phyloP scores from a whole-genome alignment of 1,140 invertebrate species.

The Chionoecetes opilio region DNA sequence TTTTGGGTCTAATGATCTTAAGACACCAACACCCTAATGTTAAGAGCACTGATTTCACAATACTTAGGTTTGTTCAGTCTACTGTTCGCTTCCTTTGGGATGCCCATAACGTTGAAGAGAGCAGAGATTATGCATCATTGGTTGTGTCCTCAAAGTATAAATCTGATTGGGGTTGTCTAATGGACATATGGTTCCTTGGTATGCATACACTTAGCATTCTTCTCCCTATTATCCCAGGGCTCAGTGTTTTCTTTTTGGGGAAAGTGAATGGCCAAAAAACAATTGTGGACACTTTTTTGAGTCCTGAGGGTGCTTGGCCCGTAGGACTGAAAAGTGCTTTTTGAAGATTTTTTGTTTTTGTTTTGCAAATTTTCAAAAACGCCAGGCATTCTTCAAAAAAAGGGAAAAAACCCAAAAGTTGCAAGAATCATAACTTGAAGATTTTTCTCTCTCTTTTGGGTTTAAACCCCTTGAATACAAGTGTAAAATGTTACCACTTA shows the following conservation, averaged over 20 bases:
- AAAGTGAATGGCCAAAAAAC: conserved; percentile 96
- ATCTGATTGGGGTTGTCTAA: conserved; percentile 93
- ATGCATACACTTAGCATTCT: conserved; percentile 95
- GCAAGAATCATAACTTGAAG: conserved; percentile 94
- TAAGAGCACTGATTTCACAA: conserved; percentile 93
- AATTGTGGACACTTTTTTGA: conserved; percentile 91
- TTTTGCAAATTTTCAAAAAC: conserved; percentile 91
- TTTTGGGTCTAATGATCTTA: conserved; percentile 91
- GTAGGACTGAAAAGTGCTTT: conserved; percentile 93
- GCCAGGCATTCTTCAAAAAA: conserved; percentile 90
- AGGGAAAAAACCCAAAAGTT: conserved; percentile 90
- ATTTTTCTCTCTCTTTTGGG: conserved; percentile 92
- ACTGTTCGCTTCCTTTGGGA: conserved; percentile 96
- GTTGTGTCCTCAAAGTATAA: conserved; percentile 94
- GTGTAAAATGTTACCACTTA: no score
- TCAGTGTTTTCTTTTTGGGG: conserved; percentile 94
- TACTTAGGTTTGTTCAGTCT: conserved; percentile 91
- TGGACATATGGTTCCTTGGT: conserved; percentile 96
- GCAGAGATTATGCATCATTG: conserved; percentile 90
- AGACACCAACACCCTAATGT: conserved; percentile 91
- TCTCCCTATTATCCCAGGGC: conserved; percentile 92
- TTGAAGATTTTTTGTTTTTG: conserved; percentile 94
- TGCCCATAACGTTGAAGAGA: conserved; percentile 92
- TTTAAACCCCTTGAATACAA: conserved; percentile 83
- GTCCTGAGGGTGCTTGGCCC: conserved; percentile 91